Conservation (phyloP, 2,113 vertebrate genomes). For the Sialia sialis region DNA sequence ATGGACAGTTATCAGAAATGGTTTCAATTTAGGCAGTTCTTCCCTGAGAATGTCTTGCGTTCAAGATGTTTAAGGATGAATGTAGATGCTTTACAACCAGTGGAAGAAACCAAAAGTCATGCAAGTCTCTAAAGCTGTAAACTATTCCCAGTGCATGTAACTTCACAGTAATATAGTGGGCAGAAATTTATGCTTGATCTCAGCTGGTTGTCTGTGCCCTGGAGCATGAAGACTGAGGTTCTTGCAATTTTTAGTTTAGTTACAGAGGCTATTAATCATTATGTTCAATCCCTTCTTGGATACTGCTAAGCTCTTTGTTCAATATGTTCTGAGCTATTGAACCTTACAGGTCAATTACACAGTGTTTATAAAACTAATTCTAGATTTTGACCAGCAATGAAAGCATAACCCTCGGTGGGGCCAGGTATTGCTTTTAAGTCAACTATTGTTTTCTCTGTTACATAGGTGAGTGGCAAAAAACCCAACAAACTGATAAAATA, state of each 20-base stretch:
- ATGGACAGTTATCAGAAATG: not conserved
- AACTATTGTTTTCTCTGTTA: not conserved
- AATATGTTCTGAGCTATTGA: slow-evolving; percentile 48
- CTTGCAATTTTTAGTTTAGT: slow-evolving; percentile 21
- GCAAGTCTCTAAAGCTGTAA: not conserved
- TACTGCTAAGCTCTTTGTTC: slow-evolving; percentile 35
- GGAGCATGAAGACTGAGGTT: slow-evolving; percentile 38
- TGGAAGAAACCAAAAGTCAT: not conserved
- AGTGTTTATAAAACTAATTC: slow-evolving; percentile 56
- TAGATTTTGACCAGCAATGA: slow-evolving; percentile 17
- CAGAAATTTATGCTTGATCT: slow-evolving; percentile 28
- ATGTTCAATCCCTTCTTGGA: slow-evolving; percentile 30
- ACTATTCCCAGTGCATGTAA: not conserved
- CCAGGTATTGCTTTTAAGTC: slow-evolving; percentile 17
- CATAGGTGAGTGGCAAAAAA: not conserved
- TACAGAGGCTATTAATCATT: slow-evolving; percentile 56
- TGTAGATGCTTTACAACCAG: not conserved
- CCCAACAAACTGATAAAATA: not conserved
- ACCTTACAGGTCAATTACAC: slow-evolving; percentile 44
- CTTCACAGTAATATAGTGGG: not conserved
- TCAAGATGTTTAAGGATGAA: not conserved
- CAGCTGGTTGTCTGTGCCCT: slow-evolving; percentile 31
- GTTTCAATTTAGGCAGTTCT: not conserved
- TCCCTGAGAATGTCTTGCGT: not conserved
- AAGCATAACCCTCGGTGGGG: not conserved